phyloP scores from a whole-genome alignment of 1,140 invertebrate genomes.

The Apis mellifera region DNA sequence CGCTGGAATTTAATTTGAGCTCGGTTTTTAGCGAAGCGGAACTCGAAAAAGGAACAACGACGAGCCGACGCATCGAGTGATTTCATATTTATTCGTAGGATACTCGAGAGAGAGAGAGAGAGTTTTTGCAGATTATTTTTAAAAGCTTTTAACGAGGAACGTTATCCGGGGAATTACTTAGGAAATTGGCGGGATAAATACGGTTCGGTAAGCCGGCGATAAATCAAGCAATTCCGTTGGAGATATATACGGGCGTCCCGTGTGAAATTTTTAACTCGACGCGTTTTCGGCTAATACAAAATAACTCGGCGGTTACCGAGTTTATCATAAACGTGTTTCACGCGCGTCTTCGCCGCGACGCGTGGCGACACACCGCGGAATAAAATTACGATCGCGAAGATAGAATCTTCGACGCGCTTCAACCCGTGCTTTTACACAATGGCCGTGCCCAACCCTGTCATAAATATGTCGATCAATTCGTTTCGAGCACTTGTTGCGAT shows the following conservation, averaged over 20 bases:
- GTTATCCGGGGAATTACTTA: not conserved
- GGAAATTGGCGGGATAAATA: not conserved
- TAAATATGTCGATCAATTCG: constrained; percentile 23
- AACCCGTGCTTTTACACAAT: not conserved
- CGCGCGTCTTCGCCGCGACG: not conserved
- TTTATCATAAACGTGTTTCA: constrained; percentile 5
- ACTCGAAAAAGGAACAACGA: too few relatives aligned
- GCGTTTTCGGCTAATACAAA: not conserved
- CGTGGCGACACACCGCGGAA: not conserved
- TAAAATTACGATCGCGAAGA: constrained; percentile 12
- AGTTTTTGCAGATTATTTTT: not conserved
- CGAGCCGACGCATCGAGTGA: too few relatives aligned
- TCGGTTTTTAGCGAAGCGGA: not conserved
- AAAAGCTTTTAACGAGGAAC: not conserved
- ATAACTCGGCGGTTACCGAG: not conserved
- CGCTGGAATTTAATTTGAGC: not conserved
- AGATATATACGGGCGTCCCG: not conserved
- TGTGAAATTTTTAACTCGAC: constrained; percentile 11
- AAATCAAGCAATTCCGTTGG: not conserved
- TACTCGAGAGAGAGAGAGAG: not conserved
- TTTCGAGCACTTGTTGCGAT: constrained; percentile 11
- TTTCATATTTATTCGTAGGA: too few relatives aligned
- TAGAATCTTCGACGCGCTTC: not conserved
- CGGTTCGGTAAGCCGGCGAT: not conserved
- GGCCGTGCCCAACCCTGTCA: not conserved